Evolutionary conservation across 2,113 vertebrate species (phyloP).

Genomic region (Chelonoidis abingdonii): DNA sequence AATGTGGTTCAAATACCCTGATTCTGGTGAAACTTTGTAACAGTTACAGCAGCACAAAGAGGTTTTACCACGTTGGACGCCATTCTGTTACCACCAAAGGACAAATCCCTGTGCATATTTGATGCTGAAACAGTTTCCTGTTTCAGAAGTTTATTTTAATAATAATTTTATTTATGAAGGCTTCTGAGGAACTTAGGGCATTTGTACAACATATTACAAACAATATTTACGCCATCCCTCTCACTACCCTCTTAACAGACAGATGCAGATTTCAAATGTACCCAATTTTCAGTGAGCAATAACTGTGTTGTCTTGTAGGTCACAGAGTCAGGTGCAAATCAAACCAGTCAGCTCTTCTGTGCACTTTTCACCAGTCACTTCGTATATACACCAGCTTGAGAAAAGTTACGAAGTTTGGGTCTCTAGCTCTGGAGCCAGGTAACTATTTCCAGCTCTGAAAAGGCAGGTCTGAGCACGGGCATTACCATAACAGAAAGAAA

Average conservation of each 20-base stretch:
- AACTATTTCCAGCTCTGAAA: not conserved
- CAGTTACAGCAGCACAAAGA: not conserved
- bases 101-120: not conserved
- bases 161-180: not conserved
- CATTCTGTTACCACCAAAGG: fast-evolving
- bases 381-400: not conserved
- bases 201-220: not conserved
- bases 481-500: not conserved
- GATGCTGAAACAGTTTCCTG: not conserved
- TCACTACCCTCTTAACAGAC: not conserved
- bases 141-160: fast-evolving
- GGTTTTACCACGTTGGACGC: not conserved
- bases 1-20: not conserved
- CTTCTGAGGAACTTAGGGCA: not conserved
- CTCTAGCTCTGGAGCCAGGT: not conserved
- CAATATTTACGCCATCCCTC: not conserved
- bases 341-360: not conserved
- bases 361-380: not conserved
- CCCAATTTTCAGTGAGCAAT: not conserved
- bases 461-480: not conserved
- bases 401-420: not conserved
- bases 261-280: not conserved
- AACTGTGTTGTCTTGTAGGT: not conserved
- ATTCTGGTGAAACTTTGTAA: not conserved
- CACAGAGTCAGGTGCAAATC: not conserved